Conservation (phyloP, 2,113 vertebrate genomes). For the Anseranas semipalmata region DNA sequence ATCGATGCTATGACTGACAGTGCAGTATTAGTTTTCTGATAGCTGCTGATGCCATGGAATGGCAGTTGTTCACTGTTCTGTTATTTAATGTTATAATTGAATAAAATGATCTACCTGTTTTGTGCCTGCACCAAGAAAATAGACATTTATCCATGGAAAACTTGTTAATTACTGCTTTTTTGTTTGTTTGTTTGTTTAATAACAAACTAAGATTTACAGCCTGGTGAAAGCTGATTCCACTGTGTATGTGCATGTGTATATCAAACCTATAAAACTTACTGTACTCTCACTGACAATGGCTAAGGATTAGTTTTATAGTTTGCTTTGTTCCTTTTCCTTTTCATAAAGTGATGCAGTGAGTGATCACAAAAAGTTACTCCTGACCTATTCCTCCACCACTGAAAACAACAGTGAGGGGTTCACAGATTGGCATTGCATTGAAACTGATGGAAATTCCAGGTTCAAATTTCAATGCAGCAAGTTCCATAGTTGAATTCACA, state of each 20-base stretch:
- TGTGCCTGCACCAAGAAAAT: not conserved
- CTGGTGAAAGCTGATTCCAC: not conserved
- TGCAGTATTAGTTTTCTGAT: not conserved
- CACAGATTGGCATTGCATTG: not conserved
- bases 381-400: not conserved
- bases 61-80: not conserved
- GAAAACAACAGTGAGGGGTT: not conserved
- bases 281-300: not conserved
- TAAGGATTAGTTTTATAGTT: not conserved
- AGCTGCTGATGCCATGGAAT: not conserved
- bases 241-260: not conserved
- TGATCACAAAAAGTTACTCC: not conserved
- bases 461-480: not conserved
- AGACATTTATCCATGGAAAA: not conserved
- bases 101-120: not conserved
- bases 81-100: slow-evolving; percentile 13
- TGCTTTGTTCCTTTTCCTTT: not conserved
- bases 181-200: not conserved
- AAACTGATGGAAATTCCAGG: not conserved
- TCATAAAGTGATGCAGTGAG: not conserved
- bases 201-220: not conserved
- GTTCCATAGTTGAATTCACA: not conserved
- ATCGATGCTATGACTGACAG: not conserved
- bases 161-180: not conserved
- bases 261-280: not conserved